Percentiles rank a stretch among this genome's conserved stretches.
Conservation (phyloP, 92 coral and sea anemone species). For the Pocillopora meandrina region DNA sequence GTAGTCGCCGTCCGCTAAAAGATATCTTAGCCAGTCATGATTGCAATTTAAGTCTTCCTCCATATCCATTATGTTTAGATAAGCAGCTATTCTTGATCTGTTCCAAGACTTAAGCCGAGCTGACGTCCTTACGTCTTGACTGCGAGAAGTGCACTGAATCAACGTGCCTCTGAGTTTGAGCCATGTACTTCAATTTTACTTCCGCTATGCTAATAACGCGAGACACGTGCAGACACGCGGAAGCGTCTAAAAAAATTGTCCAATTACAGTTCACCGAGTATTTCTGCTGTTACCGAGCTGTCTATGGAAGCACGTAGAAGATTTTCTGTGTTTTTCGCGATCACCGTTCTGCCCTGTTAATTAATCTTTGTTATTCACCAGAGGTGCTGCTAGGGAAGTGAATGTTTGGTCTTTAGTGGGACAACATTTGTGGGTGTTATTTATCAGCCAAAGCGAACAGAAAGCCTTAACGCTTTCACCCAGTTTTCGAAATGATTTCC, state of each 20-base stretch:
- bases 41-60: not conserved
- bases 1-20: slow-evolving; percentile 20
- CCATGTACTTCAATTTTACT: not conserved
- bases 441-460: not conserved
- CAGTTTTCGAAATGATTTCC: no score
- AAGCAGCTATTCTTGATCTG: not conserved
- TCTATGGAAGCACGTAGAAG: not conserved
- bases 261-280: slow-evolving; percentile 14
- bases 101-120: not conserved
- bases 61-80: slow-evolving; percentile 2
- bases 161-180: not conserved
- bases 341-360: not conserved
- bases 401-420: slow-evolving; percentile 4
- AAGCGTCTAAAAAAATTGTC: slow-evolving; percentile 2
- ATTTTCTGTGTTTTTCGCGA: not conserved
- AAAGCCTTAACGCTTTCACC: not conserved
- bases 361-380: not conserved
- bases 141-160: not conserved
- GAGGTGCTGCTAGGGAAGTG: slow-evolving; percentile 23
- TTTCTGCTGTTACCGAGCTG: not conserved
- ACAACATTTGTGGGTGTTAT: no score
- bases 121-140: not conserved
- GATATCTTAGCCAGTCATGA: slow-evolving; percentile 31
- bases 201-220: slow-evolving; percentile 1
- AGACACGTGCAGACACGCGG: slow-evolving; percentile 27